Conservation (phyloP, 2,113 vertebrate species). For the Oostethus manadensis region DNA sequence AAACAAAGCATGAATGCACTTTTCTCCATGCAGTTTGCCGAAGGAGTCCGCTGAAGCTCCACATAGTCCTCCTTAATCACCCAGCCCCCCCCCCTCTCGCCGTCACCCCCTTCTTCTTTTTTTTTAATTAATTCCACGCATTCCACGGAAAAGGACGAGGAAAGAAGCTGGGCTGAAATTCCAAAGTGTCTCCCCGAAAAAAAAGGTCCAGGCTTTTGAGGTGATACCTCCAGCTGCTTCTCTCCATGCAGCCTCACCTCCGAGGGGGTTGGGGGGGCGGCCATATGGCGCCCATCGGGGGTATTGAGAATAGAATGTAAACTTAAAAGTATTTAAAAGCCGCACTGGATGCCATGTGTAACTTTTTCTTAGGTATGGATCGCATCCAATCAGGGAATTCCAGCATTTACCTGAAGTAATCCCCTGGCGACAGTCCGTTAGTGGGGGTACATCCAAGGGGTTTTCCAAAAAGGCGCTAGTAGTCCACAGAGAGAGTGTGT, state of each 20-base stretch:
- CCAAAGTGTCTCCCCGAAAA: constrained; percentile 80
- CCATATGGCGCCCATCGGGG: constrained; percentile 50
- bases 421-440: constrained; percentile 60
- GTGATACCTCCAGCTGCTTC: constrained; percentile 71
- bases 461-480: constrained; percentile 48
- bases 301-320: not conserved
- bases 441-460: constrained; percentile 61
- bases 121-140: constrained; percentile 43
- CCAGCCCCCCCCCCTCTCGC: not conserved
- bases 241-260: constrained; percentile 45
- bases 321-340: constrained; percentile 4
- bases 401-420: constrained; percentile 58
- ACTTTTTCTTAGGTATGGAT: not conserved
- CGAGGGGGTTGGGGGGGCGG: constrained; percentile 35
- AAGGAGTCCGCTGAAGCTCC: not conserved
- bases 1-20: no score
- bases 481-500: constrained; percentile 63
- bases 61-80: not conserved
- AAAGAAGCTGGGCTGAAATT: constrained; percentile 64
- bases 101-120: not conserved
- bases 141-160: constrained; percentile 69
- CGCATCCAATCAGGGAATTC: no score
- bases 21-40: no score
- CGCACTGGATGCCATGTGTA: not conserved
- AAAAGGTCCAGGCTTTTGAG: constrained; percentile 46